Percentiles rank a stretch among this genome's conserved stretches.
These are phyloP conservation scores for Epistrophe eligans DNA, from an alignment of 2,888 invertebrate genomes.

Conservation along the genomic window DNA sequence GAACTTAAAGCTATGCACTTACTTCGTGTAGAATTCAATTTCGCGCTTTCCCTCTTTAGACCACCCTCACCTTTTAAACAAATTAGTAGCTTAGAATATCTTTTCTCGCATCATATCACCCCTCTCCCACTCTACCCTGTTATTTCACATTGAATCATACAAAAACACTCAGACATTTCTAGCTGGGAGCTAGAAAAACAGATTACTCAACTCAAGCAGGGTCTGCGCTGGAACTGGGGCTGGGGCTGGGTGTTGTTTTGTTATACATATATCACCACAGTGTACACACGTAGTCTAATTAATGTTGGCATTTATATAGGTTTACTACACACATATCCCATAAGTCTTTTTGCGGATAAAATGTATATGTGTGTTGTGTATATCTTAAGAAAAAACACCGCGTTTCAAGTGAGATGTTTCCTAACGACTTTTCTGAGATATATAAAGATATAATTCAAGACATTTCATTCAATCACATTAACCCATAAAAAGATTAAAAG, in stretches of 20 bases:
- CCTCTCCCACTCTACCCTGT: not conserved
- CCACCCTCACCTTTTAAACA: slow-evolving; percentile 46
- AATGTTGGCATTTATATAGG: slow-evolving; percentile 54
- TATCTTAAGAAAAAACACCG: not conserved
- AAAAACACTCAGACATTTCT: slow-evolving; percentile 40
- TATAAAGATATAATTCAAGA: slow-evolving; percentile 32
- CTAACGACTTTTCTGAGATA: slow-evolving; percentile 37
- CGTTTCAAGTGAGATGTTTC: slow-evolving; percentile 35
- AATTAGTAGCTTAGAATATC: slow-evolving; percentile 55
- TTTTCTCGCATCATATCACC: not conserved
- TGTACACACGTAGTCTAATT: slow-evolving; percentile 53
- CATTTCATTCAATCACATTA: not conserved
- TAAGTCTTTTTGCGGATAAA: slow-evolving; percentile 1
- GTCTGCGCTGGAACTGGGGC: too few relatives aligned
- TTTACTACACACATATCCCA: slow-evolving; percentile 1
- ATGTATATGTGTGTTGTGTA: not conserved
- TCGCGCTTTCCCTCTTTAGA: not conserved
- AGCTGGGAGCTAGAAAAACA: slow-evolving; percentile 56
- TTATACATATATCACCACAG: not conserved
- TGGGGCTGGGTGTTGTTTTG: slow-evolving; percentile 27
- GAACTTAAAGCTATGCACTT: slow-evolving; percentile 3
- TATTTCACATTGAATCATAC: not conserved
- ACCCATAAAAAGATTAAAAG: slow-evolving; percentile 7
- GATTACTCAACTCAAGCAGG: slow-evolving; percentile 47
- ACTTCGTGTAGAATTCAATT: not conserved